Evolutionary conservation across 1,140 invertebrate genomes (phyloP).

Genomic region (Piezodorus guildinii): DNA sequence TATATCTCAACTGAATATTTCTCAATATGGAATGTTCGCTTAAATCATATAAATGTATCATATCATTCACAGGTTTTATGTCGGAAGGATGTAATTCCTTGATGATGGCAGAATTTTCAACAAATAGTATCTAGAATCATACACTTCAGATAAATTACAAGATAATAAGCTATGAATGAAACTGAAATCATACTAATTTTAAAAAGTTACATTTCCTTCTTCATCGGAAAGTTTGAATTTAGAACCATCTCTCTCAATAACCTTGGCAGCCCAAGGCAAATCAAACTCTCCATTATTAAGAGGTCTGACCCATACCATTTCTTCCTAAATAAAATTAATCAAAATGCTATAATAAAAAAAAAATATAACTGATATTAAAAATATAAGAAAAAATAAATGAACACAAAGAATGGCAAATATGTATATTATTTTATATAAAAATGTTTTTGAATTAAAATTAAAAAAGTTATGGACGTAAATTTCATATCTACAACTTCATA

Average conservation of each 20-base stretch:
- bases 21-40: slow-evolving; percentile 85
- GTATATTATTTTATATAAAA: not conserved
- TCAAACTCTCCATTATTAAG: slow-evolving; percentile 1
- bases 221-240: slow-evolving; percentile 66
- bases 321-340: not conserved
- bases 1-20: slow-evolving; percentile 84
- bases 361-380: too few relatives aligned
- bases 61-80: slow-evolving; percentile 78
- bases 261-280: slow-evolving; percentile 66
- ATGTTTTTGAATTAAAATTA: too few relatives aligned
- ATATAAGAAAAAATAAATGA: not conserved
- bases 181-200: too few relatives aligned
- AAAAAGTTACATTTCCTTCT: slow-evolving; percentile 47
- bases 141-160: too few relatives aligned
- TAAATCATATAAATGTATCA: slow-evolving; percentile 84
- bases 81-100: slow-evolving; percentile 63
- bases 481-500: too few relatives aligned
- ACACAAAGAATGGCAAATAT: not conserved
- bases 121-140: too few relatives aligned
- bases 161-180: too few relatives aligned
- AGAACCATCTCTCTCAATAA: slow-evolving; percentile 65
- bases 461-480: too few relatives aligned
- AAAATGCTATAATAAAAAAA: too few relatives aligned
- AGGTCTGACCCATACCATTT: not conserved
- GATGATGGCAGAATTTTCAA: not conserved